Percentiles rank a stretch among this genome's conserved stretches.
Conservation (phyloP, 2,888 invertebrate genomes). For the Lasioglossum pauxillum region DNA sequence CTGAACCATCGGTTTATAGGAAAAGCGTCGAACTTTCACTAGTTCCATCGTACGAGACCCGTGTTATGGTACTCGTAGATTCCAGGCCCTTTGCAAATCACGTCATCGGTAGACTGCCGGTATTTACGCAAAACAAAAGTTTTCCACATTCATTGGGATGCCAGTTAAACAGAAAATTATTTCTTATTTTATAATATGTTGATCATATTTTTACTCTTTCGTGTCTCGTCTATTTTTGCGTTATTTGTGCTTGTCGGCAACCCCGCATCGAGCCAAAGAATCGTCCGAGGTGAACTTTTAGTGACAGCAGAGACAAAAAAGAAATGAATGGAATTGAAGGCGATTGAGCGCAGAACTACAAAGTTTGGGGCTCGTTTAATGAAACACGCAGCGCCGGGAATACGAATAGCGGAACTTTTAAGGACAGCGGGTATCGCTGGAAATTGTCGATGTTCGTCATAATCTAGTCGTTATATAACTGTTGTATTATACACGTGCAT, state of each 20-base stretch:
- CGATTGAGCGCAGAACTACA: not conserved
- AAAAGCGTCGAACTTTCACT: not conserved
- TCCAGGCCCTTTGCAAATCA: not conserved
- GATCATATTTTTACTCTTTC: not conserved
- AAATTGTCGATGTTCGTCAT: slow-evolving; percentile 43
- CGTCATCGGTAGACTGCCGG: not conserved
- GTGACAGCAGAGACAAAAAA: not conserved
- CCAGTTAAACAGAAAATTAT: not conserved
- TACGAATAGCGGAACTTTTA: not conserved
- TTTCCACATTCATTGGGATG: not conserved
- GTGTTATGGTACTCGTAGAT: slow-evolving; percentile 2
- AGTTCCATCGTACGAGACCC: not conserved
- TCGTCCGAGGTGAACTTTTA: not conserved
- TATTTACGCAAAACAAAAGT: not conserved
- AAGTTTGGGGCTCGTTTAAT: not conserved
- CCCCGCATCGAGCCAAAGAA: not conserved
- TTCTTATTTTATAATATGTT: not conserved
- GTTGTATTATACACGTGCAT: slow-evolving; percentile 38
- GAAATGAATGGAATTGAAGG: not conserved
- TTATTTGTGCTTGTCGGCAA: not conserved
- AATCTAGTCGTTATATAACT: slow-evolving; percentile 52
- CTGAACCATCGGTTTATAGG: not conserved
- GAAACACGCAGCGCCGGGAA: not conserved
- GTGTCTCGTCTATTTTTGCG: not conserved
- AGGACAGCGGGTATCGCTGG: slow-evolving; percentile 2